Evolutionary conservation across 2,888 invertebrate species (phyloP).

Genomic region (Kuschelorhynchus macadamiae): DNA sequence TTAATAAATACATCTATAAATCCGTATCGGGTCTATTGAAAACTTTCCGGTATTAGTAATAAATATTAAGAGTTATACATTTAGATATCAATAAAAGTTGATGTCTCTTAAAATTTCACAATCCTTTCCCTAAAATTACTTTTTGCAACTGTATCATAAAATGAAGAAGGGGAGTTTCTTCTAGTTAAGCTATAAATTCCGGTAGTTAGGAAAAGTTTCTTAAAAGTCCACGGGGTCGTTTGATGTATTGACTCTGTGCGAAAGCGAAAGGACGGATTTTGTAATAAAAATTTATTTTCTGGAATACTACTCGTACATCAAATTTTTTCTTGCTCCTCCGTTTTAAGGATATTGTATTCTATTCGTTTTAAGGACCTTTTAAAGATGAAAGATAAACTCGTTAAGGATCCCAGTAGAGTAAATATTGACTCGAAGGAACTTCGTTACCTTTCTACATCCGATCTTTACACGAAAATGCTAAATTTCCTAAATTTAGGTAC

Average conservation of each 20-base stretch:
- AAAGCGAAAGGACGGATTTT: conserved; percentile 43
- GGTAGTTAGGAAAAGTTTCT: conserved; percentile 36
- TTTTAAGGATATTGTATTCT: conserved; percentile 26
- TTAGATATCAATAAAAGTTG: conserved; percentile 40
- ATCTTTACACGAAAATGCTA: conserved; percentile 35
- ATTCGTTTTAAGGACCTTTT: conserved; percentile 34
- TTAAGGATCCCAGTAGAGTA: conserved; percentile 34
- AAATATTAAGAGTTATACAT: conserved; percentile 25
- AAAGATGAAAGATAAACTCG: conserved; percentile 46
- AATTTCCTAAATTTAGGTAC: conserved; percentile 25
- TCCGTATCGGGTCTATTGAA: too few relatives aligned
- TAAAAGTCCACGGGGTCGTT: conserved; percentile 37
- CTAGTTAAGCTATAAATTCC: conserved; percentile 45
- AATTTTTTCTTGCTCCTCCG: conserved; percentile 23
- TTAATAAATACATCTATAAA: too few relatives aligned
- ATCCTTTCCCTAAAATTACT: conserved; percentile 48
- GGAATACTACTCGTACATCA: conserved; percentile 34
- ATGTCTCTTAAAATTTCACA: conserved; percentile 47
- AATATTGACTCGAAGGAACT: conserved; percentile 41
- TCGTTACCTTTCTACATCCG: conserved; percentile 31
- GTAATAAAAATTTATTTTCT: conserved; percentile 45
- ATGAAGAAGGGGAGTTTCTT: conserved; percentile 32
- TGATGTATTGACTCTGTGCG: conserved; percentile 40
- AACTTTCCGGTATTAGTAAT: too few relatives aligned
- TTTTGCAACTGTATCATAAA: conserved; percentile 43